Evolutionary conservation across 2,888 invertebrate genomes (phyloP).

Genomic region (Pimpla rufipes): DNA sequence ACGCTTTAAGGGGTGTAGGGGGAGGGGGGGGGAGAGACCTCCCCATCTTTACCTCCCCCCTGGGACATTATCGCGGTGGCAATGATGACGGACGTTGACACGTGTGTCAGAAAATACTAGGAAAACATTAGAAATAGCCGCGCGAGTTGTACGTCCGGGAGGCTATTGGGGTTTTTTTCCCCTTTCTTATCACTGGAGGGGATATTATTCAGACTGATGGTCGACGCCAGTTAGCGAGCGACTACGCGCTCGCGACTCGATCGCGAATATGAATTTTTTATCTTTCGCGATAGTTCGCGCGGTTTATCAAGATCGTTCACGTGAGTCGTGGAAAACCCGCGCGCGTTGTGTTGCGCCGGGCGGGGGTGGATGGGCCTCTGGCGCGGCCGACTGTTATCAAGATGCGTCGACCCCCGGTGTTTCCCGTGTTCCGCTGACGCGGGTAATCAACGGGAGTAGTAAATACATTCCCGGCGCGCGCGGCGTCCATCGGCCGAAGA

Average conservation of each 20-base stretch:
- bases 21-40: too few species aligned
- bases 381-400: conserved; percentile 54
- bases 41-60: neutral
- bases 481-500: conserved; percentile 46
- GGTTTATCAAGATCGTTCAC: conserved; percentile 65
- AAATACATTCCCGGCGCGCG: conserved; percentile 64
- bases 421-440: conserved; percentile 70
- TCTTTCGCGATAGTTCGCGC: conserved; percentile 54
- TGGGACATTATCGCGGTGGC: conserved; percentile 53
- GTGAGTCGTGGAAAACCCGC: conserved; percentile 43
- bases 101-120: conserved; percentile 61
- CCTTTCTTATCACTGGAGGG: conserved; percentile 39
- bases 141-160: neutral
- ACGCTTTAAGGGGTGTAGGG: too few species aligned
- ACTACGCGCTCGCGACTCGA: conserved; percentile 25
- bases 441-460: conserved; percentile 73
- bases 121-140: conserved; percentile 50
- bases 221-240: conserved; percentile 33
- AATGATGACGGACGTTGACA: conserved; percentile 63
- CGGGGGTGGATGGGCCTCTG: neutral
- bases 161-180: too few species aligned
- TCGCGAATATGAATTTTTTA: conserved; percentile 68
- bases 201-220: conserved; percentile 51
- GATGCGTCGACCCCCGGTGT: conserved; percentile 35
- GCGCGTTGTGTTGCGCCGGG: neutral